Conservation (phyloP, 2,888 invertebrate genomes). For the Erebia epiphron region DNA sequence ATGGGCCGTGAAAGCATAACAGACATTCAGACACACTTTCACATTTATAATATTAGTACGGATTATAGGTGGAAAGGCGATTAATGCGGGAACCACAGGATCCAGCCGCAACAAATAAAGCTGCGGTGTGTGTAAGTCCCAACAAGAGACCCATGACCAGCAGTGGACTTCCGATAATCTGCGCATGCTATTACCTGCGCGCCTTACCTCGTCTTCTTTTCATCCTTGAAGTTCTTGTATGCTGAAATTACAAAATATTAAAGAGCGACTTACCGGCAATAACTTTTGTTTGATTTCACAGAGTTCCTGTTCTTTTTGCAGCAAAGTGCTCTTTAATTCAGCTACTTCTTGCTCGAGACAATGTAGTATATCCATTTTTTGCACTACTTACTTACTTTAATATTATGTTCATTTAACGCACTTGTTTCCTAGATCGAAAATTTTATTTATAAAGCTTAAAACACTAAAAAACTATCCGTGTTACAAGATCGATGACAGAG, state of each 20-base stretch:
- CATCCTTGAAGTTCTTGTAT: not conserved
- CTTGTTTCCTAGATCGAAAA: not conserved
- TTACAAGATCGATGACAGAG: not conserved
- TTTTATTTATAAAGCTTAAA: not conserved
- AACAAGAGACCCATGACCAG: no score
- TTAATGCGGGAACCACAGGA: no score
- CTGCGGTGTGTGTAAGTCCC: no score
- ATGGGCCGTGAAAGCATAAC: no score
- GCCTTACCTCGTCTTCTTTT: not conserved
- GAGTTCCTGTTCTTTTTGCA: slow-evolving; percentile 77
- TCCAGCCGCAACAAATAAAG: no score
- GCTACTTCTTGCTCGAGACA: slow-evolving; percentile 75
- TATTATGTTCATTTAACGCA: not conserved
- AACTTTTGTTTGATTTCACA: slow-evolving; percentile 65
- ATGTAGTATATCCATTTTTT: slow-evolving; percentile 56
- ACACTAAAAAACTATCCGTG: not conserved
- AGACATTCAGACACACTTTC: no score
- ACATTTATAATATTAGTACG: no score
- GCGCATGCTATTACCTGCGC: no score
- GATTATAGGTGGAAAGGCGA: no score
- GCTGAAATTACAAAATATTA: not conserved
- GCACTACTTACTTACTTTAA: slow-evolving; percentile 3
- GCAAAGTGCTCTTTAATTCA: slow-evolving; percentile 68
- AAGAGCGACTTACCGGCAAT: slow-evolving; percentile 48
- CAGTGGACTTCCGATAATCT: not conserved